Evolutionary conservation across 2,888 invertebrate species (phyloP).

Genomic region (Gonocerus acuteangulatus): DNA sequence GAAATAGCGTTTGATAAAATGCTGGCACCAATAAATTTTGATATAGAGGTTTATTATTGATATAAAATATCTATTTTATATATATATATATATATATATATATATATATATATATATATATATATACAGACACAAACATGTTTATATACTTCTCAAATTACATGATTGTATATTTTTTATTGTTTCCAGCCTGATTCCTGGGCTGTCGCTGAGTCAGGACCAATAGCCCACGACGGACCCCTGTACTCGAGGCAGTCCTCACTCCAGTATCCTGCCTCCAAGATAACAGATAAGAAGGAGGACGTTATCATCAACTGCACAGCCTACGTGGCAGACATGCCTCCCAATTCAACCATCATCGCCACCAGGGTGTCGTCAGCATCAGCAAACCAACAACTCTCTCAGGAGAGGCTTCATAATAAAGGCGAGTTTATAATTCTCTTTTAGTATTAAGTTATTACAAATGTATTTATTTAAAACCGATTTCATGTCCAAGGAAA

Average conservation of each 20-base stretch:
- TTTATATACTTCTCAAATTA: no score
- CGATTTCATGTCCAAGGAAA: no score
- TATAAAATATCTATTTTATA: no score
- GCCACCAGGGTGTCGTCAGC: slow-evolving; percentile 31
- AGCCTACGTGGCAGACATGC: slow-evolving; percentile 32
- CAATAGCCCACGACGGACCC: slow-evolving; percentile 19
- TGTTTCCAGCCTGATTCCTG: slow-evolving; percentile 34
- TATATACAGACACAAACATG: no score
- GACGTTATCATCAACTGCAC: slow-evolving; percentile 32
- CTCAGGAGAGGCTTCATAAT: slow-evolving; percentile 29
- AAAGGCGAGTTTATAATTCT: not conserved
- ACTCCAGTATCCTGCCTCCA: slow-evolving; percentile 11
- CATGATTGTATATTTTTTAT: no score
- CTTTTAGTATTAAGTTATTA: no score
- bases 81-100: no score
- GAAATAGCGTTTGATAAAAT: not conserved
- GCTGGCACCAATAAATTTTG: not conserved
- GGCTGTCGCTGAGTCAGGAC: slow-evolving; percentile 29
- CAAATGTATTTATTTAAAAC: no score
- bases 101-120: no score
- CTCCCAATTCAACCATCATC: slow-evolving; percentile 28
- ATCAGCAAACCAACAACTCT: slow-evolving; percentile 33
- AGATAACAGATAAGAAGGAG: slow-evolving; percentile 29
- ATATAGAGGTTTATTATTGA: no score
- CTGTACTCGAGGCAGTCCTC: slow-evolving; percentile 32